phyloP scores from a whole-genome alignment of 2,113 vertebrate species.

The Falcunculus frontatus region DNA sequence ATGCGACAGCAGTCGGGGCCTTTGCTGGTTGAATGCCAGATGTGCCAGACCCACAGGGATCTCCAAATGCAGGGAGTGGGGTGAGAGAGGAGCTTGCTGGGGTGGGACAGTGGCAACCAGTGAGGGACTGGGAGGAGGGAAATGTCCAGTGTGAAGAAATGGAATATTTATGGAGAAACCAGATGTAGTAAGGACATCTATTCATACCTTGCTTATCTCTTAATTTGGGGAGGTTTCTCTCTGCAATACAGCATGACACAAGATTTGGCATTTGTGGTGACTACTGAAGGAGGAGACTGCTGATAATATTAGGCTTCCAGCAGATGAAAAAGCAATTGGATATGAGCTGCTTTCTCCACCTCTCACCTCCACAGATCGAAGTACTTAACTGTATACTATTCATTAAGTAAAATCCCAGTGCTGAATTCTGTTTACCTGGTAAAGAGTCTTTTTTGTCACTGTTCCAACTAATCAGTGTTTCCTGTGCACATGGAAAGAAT shows the following conservation, averaged over 20 bases:
- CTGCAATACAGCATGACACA: not conserved
- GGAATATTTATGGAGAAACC: not conserved
- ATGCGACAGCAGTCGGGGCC: not conserved
- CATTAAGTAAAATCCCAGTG: slow-evolving; percentile 23
- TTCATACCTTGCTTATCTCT: not conserved
- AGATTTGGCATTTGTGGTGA: not conserved
- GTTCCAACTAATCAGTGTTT: slow-evolving; percentile 31
- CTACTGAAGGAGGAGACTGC: not conserved
- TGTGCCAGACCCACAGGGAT: not conserved
- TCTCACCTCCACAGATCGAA: not conserved
- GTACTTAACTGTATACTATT: not conserved
- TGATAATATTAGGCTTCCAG: slow-evolving; percentile 3
- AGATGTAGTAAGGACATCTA: not conserved
- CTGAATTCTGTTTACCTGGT: slow-evolving; percentile 41
- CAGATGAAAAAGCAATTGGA: not conserved
- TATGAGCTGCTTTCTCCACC: slow-evolving; percentile 7
- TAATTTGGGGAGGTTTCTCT: not conserved
- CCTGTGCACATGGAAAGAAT: slow-evolving; percentile 30
- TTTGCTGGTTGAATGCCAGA: not conserved
- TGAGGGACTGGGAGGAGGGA: not conserved
- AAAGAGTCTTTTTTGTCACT: not conserved
- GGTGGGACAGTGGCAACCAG: not conserved
- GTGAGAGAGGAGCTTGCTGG: not conserved
- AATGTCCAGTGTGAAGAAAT: not conserved
- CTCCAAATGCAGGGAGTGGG: not conserved